Base-by-base conservation (phyloP, 2,797 vertebrate genomes). In the Thalassophryne amazonica region DNA sequence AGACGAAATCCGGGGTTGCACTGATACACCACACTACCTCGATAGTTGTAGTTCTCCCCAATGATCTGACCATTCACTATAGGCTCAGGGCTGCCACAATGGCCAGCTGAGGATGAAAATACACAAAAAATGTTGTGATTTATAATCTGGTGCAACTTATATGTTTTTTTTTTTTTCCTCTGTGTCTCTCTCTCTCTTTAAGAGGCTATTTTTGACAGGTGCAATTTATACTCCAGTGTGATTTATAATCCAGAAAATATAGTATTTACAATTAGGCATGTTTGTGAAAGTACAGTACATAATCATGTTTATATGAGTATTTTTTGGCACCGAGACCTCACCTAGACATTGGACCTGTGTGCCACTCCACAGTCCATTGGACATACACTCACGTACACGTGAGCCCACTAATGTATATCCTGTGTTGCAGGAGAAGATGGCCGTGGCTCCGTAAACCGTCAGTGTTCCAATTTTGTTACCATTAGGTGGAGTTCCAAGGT, bases 341-440 rank as follows among this genome's bases (percentile, higher is more conserved):
- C 97, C 94, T 28, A 99, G 88, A 39, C 97, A 99, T 3, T 90
- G 91, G 24, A 98, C 96, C 58, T 97, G 93, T 0, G 94, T 86
- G 69, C 97, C 96, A 7, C 97, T 98, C 97, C 97, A 99, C 48
- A 99, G 93, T 2, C 97, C 97, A 1, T 98, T 98, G 75, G 95
- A 94, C 94, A 98, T 92, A 62, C 97, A 99, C 82, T 99, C 97
- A 23, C 96, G 81, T 2, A 98, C 97, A 4, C 96, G 85, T 12
- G 96, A 98, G 37, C 97, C 97, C 41, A 98, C 95, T 73, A 99
- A 85, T 0, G 96, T 99, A 56, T 97, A 99, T 17, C 96, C 97
- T 0, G 94, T 97, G 80, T 98, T 98, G 87, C 97, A 99, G 75
- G 97, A 96, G 86, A 99, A 99, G 86, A 99, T 99, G 60, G 97